Percentiles rank a stretch among this genome's conserved stretches.
These are phyloP conservation scores for Machaerirhynchus nigripectus DNA, from an alignment of 2,113 vertebrate genomes.

Conservation along the genomic window DNA sequence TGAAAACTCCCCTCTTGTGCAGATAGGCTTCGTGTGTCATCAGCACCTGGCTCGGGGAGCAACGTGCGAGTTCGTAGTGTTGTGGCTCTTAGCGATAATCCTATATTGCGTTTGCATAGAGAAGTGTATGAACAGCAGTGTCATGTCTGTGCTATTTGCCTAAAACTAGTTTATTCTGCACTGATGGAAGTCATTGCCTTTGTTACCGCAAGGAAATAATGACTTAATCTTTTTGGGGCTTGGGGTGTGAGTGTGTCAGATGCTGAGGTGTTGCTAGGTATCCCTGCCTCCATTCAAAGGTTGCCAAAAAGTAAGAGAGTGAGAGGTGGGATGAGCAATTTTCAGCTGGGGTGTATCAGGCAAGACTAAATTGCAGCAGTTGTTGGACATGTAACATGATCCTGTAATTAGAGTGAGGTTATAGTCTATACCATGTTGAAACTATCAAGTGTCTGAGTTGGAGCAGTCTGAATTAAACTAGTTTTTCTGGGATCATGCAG, in stretches of 20 bases:
- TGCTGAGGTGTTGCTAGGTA: background rate
- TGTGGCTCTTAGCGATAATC: background rate
- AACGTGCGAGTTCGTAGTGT: fast-evolving
- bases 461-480: background rate
- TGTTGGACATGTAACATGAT: constrained; percentile 68
- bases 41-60: background rate
- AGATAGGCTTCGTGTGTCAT: background rate
- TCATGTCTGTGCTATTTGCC: background rate
- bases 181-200: background rate
- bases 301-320: background rate
- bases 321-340: constrained; percentile 32
- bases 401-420: constrained; percentile 70
- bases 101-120: background rate
- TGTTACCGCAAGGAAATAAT: background rate
- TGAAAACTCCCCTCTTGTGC: background rate
- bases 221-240: background rate
- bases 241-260: background rate
- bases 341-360: constrained; percentile 13
- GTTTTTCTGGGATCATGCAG: constrained; percentile 3
- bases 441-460: constrained; percentile 54
- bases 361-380: constrained; percentile 60
- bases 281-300: background rate
- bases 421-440: constrained; percentile 41
- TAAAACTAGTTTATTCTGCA: background rate
- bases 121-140: background rate